phyloP scores from a whole-genome alignment of 2,113 vertebrate genomes.

The Poeciliopsis retropinna region DNA sequence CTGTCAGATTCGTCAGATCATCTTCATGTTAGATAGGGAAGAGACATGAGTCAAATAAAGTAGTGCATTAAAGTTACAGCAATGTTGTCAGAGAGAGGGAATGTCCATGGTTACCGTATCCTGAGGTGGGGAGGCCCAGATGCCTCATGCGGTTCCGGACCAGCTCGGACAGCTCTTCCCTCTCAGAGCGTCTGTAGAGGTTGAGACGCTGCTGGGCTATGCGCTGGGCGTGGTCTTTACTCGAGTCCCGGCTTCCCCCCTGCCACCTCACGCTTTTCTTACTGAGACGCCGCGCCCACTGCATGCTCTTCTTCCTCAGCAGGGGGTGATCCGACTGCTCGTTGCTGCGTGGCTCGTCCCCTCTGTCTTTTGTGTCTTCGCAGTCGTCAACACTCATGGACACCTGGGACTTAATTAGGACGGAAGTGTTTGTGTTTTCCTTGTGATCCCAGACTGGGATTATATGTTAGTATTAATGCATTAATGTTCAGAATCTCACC shows the following conservation, averaged over 20 bases:
- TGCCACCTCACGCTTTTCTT: slow-evolving; percentile 84
- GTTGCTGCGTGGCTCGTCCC: slow-evolving; percentile 80
- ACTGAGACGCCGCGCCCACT: slow-evolving; percentile 92
- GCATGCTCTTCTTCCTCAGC: slow-evolving; percentile 91
- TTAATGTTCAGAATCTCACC: slow-evolving; percentile 68
- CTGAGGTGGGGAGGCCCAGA: slow-evolving; percentile 89
- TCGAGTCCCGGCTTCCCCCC: slow-evolving; percentile 67
- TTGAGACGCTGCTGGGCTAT: slow-evolving; percentile 88
- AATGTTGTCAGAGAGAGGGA: neutral
- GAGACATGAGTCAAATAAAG: slow-evolving; percentile 63
- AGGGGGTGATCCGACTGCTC: slow-evolving; percentile 87
- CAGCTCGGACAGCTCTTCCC: slow-evolving; percentile 91
- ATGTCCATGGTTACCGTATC: slow-evolving; percentile 83
- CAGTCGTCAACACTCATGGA: slow-evolving; percentile 90
- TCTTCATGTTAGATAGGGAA: slow-evolving; percentile 74
- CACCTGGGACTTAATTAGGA: slow-evolving; percentile 83
- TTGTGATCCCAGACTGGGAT: neutral
- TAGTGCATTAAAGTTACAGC: slow-evolving; percentile 19
- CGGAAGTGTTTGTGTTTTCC: neutral
- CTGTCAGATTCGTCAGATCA: slow-evolving; percentile 94
- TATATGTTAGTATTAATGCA: neutral
- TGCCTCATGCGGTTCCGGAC: slow-evolving; percentile 96
- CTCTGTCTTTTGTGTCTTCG: slow-evolving; percentile 88
- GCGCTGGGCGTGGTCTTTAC: slow-evolving; percentile 81
- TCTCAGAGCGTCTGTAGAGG: slow-evolving; percentile 89